Evolutionary conservation across 2,113 vertebrate genomes (phyloP), one percentile per base, ranked within the genome.

Genomic region (Chaenocephalus aceratus): DNA sequence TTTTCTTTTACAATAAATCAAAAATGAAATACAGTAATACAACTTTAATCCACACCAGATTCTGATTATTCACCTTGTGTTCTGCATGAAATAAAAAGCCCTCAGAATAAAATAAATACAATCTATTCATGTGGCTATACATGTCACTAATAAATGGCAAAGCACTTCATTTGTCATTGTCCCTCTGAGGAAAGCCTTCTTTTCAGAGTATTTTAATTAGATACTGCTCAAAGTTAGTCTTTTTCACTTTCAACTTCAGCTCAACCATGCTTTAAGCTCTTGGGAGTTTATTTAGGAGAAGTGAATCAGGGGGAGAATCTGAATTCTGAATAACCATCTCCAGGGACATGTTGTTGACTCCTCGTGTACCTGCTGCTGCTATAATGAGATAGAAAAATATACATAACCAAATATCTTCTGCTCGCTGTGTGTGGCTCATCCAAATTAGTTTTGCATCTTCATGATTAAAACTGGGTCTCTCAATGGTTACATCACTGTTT

Each of bases 161-260:
- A 77, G 67, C 75, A 34, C 69, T 82, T 84, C 71, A 85, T 93
- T 87, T 87, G 71, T 91, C 73, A 70, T 36, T 84, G 85, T 86
- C 82, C 46, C 61, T 18, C 44, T 54, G 21, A 77, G 73, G 11
- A 72, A 53, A 79, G 59, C 67, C 23, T 63, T 56, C 44, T 75
- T 63, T 70, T 83, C 26, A 73, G 45, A 71, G 48, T 73, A 41
- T 82, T n/a, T 73, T 72, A 64, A 86, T 81, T 64, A 65, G 44
- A 56, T 9, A 15, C 62, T 52, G 58, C 53, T 70, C 63, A 6
- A 60, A 57, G 10, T 48, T 13, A 26, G 10, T 72, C 68, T 10
- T 14, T 53, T 48, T n/a, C 45, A 18, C 16, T 82, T 82, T 80
- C 65, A 84, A 58, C 63, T 75, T 30, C 10, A 56, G 26, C 45